Evolutionary conservation across 2,797 vertebrate genomes (phyloP), one percentile per base, ranked within the genome.

Genomic region (Acanthurus lineatus): DNA sequence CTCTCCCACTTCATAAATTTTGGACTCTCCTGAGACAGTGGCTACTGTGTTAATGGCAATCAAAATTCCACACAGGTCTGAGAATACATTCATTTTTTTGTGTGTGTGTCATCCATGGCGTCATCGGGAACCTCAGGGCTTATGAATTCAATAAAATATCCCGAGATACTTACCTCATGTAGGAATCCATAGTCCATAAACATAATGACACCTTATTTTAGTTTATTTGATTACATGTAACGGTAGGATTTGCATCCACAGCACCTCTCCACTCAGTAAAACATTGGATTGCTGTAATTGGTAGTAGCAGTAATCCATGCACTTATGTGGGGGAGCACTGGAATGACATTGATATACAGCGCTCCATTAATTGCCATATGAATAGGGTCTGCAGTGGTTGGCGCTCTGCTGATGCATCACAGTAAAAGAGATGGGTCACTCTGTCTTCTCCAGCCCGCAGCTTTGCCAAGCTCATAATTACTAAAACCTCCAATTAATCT

Each of bases 341-440:
- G 76, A 92, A 91, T 95, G 94, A 95, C 94, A 95, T 91, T 95
- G 93, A 95, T 95, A 93, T 95, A 95, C 94, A 94, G 93, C 84
- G 84, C 89, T 93, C 92, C 93, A 95, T 95, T 95, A 95, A 96
- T 95, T 94, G 94, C 93, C 94, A 94, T 94, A 95, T 94, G 95
- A 95, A 94, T 93, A 89, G 88, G 92, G 90, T 94, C 89, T 93
- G 92, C 91, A 90, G 90, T 90, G 91, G 90, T 91, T 91, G 90
- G 87, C 77, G 75, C 92, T 85, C 88, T 94, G 93, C 93, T 94
- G 93, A 94, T 94, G 93, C 91, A 91, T 94, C 91, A 88, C 88
- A 77, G 90, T 92, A 88, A 91, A 92, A 91, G 84, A 94, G 95
- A 95, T 87, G 91, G 94, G 94, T 95, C 93, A 94, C 91, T 94